These are phyloP conservation scores for Brachirus orientalis DNA, from an alignment of 2,113 vertebrate genomes.

Conservation along the genomic window DNA sequence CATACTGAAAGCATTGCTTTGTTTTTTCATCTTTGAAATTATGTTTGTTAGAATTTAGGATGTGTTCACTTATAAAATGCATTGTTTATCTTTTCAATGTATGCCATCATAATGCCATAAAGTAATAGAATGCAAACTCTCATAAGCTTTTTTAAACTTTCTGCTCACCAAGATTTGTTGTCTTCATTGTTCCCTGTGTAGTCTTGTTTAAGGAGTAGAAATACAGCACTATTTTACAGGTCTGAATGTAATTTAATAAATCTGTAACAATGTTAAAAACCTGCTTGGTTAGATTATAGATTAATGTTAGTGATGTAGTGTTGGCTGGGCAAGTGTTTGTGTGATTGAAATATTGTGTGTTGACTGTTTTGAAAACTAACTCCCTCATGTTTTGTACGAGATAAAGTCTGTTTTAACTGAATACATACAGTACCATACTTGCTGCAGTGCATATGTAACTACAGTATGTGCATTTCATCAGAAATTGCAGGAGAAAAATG, in stretches of 20 bases:
- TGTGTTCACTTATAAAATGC: conserved; percentile 24
- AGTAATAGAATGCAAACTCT: conserved; percentile 45
- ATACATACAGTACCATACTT: conserved; percentile 9
- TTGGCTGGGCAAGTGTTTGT: conserved; percentile 34
- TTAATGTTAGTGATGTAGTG: neutral
- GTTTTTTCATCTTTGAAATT: conserved; percentile 22
- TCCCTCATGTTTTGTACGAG: conserved; percentile 78
- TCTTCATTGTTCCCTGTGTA: conserved; percentile 18
- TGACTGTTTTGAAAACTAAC: conserved; percentile 56
- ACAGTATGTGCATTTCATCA: too few relatives aligned
- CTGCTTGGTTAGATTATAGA: conserved; percentile 4
- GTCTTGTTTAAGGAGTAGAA: too few relatives aligned
- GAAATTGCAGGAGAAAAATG: too few relatives aligned
- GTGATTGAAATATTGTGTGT: conserved; percentile 54
- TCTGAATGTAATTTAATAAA: conserved; percentile 41
- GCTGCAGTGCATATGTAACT: neutral
- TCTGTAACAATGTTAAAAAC: conserved; percentile 1
- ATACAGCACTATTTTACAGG: conserved; percentile 17
- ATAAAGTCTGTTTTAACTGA: conserved; percentile 74
- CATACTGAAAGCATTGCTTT: conserved; percentile 32
- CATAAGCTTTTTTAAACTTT: neutral
- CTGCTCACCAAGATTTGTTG: conserved; percentile 24
- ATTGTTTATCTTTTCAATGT: conserved; percentile 47
- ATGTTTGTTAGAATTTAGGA: conserved; percentile 19
- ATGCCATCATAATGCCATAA: conserved; percentile 33